These are phyloP conservation scores for Luehdorfia chinensis DNA, from an alignment of 1,140 invertebrate genomes.

Conservation along the genomic window DNA sequence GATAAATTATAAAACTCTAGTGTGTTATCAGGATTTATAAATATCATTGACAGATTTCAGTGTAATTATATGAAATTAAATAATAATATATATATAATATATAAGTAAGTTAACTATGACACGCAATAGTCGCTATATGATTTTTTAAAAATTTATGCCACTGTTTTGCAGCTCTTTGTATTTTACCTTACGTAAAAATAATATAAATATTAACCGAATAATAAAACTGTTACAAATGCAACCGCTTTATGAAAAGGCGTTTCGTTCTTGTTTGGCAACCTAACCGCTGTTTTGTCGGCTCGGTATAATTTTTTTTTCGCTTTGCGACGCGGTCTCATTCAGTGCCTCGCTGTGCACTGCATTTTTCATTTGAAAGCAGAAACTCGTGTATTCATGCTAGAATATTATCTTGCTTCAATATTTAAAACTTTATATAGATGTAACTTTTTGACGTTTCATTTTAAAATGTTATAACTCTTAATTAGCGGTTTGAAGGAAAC, in stretches of 20 bases:
- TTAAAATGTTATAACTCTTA: too few species aligned
- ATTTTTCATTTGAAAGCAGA: constrained; percentile 65
- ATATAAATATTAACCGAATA: constrained; percentile 24
- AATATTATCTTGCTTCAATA: constrained; percentile 35
- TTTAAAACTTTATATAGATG: constrained; percentile 22
- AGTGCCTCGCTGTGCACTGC: constrained; percentile 38
- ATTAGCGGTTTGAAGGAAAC: too few species aligned
- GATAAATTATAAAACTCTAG: too few species aligned
- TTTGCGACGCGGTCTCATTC: constrained; percentile 48
- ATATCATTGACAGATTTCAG: too few species aligned
- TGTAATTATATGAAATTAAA: too few species aligned
- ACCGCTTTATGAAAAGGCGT: constrained; percentile 48
- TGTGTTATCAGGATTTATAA: too few species aligned
- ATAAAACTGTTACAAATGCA: constrained; percentile 36
- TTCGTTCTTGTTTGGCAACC: constrained; percentile 43
- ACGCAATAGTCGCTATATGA: too few species aligned
- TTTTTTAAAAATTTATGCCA: too few species aligned
- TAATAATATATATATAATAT: too few species aligned
- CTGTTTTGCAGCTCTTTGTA: too few species aligned
- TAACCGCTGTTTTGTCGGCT: constrained; percentile 48
- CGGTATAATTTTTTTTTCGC: constrained; percentile 37
- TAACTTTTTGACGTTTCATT: neutral
- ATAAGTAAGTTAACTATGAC: too few species aligned
- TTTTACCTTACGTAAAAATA: too few species aligned
- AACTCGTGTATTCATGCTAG: constrained; percentile 44